phyloP scores from a whole-genome alignment of 2,888 invertebrate genomes.

The Platycheirus rosarum region DNA sequence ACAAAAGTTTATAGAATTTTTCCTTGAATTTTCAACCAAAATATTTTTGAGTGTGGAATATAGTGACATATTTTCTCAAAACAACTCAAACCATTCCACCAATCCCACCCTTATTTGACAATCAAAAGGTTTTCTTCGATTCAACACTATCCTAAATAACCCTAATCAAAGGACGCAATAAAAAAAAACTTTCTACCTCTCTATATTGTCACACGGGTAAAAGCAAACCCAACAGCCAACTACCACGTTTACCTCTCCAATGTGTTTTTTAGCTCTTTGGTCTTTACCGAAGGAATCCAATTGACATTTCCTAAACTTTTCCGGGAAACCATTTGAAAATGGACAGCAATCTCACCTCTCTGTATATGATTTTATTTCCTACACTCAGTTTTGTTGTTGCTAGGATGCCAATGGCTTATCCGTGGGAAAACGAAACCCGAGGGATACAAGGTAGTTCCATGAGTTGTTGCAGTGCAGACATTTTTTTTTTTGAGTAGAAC shows the following conservation, averaged over 20 bases:
- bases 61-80: neutral
- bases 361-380: conserved; percentile 58
- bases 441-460: conserved; percentile 47
- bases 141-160: conserved; percentile 35
- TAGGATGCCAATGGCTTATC: neutral
- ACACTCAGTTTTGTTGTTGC: neutral
- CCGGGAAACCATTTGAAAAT: conserved; percentile 68
- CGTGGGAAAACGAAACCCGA: conserved; percentile 4
- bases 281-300: conserved; percentile 32
- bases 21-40: too few species aligned
- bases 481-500: conserved; percentile 40
- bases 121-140: conserved; percentile 22
- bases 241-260: conserved; percentile 34
- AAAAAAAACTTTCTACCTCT: conserved; percentile 28
- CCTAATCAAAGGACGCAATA: conserved; percentile 65
- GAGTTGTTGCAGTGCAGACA: conserved; percentile 32
- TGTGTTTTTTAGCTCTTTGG: too few species aligned
- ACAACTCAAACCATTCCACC: neutral
- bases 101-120: neutral
- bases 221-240: conserved; percentile 16
- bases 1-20: too few species aligned
- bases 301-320: conserved; percentile 72
- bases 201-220: conserved; percentile 2
- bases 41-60: too few species aligned
- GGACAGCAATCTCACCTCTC: conserved; percentile 62